phyloP scores from a whole-genome alignment of 2,113 vertebrate species.

The Misgurnus mizolepis region DNA sequence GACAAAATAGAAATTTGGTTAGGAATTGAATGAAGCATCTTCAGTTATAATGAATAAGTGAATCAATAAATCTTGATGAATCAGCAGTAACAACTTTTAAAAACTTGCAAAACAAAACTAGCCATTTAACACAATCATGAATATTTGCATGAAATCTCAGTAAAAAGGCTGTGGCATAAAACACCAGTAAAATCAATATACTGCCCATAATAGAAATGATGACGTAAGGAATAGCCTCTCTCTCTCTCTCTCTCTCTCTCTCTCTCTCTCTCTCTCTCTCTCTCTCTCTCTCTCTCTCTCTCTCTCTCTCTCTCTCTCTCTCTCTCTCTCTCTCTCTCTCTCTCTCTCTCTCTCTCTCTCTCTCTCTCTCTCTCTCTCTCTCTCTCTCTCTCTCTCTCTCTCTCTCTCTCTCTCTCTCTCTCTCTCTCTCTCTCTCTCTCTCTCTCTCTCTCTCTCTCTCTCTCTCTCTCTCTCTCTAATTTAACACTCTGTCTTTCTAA shows the following conservation, averaged over 20 bases:
- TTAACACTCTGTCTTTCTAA: too few relatives aligned
- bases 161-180: not conserved
- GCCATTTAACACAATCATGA: too few relatives aligned
- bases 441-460: too few relatives aligned
- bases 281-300: not conserved
- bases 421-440: not conserved
- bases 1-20: conserved; percentile 52
- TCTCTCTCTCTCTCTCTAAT: not conserved
- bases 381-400: not conserved
- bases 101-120: too few relatives aligned
- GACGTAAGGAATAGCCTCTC: not conserved
- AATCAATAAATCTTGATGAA: too few relatives aligned
- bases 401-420: not conserved
- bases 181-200: not conserved
- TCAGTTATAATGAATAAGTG: not conserved
- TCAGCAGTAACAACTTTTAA: too few relatives aligned
- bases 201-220: not conserved
- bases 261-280: not conserved
- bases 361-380: too few relatives aligned
- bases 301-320: not conserved
- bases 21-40: not conserved
- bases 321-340: not conserved
- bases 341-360: not conserved
- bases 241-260: too few relatives aligned
- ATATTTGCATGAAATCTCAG: not conserved